Base-by-base conservation (phyloP, 2,888 invertebrate species). In the Orthosia gracilis region DNA sequence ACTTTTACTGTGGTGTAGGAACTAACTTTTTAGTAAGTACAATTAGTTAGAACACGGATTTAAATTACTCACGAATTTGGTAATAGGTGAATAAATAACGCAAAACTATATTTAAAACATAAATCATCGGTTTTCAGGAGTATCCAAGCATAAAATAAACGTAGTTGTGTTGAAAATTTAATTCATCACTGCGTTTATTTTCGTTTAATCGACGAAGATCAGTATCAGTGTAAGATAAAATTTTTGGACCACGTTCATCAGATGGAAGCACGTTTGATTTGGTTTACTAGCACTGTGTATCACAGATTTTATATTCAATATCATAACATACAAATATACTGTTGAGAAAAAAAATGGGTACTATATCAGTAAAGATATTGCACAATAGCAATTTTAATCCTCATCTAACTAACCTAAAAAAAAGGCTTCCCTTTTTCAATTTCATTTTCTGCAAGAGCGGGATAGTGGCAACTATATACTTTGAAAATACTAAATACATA, bases 81-180 rank as follows among this genome's bases (percentile, higher is more conserved):
- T 85, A 59, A 54, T 23, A 67, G 64, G 7, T 55, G 18, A 18
- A 12, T 47, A 26, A 18, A 49, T 23, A 45, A 45, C 31, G n/a
- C 17, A 52, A 40, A 18, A n/a, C 31, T 54, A 18, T 59, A 11
- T 26, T 70, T 74, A 21, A 77, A 62, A 11, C 47, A 45, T 45
- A 40, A 50, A 64, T 74, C 69, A 40, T 83, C 85, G 82, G 66
- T 88, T 94, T 93, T 72, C 94, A 95, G 94, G 94, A 89, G 73
- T 89, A 71, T 71, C 87, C 87, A 94, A 93, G 91, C 89, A 89
- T 90, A 94, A 91, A 88, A 88, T 93, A 87, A 93, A 89, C 83
- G 89, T 93, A 79, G 81, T 92, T 87, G 88, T 93, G 83, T 88
- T 93, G 88, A 93, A 90, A 84, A 85, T 93, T 82, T 92, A 93